Base-by-base conservation (phyloP, 2,113 vertebrate genomes). In the Cephalopholis sonnerati region DNA sequence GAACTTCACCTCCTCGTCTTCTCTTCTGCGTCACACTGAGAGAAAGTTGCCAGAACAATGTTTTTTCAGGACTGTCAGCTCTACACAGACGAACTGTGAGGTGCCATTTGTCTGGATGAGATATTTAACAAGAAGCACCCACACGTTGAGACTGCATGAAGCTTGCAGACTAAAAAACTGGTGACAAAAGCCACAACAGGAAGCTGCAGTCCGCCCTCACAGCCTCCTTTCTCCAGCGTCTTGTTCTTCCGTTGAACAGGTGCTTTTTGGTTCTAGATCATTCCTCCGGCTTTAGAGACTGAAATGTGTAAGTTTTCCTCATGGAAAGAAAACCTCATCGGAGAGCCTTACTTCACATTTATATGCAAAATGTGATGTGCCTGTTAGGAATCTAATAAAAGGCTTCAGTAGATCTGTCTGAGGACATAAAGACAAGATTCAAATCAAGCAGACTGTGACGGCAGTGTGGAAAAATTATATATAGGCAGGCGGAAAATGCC, bases 181-280 rank as follows among this genome's bases (percentile, higher is more conserved):
- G 76, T 80, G 88, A 79, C 77, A 90, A 77, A 87, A 93, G 83
- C 94, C 93, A 92, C 94, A 95, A 94, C 95, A 95, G 95, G 95
- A 96, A 95, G 84, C 73, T 54, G 24, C 77, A 88, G 91, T 88
- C 89, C 91, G 87, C 91, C 84, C 85, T 92, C 92, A 86, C 73
- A 92, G 84, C 81, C 89, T 89, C 77, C 65, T 74, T 89, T 81
- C 86, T 85, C 80, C 84, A 85, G 54, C 84, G 39, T 78, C 64
- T 80, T 5, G 36, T 77, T 85, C 63, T 90, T 82, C 82, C 44
- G 88, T 89, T 90, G 17, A 89, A 54, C 95, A 96, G 95, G 95
- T 96, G 95, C 85, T 90, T 68, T 75, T 74, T 39, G 72, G 50
- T 91, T 93, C 83, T 76, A 75, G 79, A 92, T 84, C 36, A 79